Evolutionary conservation across 2,797 vertebrate species (phyloP).

Genomic region (Buphagus erythrorhynchus): DNA sequence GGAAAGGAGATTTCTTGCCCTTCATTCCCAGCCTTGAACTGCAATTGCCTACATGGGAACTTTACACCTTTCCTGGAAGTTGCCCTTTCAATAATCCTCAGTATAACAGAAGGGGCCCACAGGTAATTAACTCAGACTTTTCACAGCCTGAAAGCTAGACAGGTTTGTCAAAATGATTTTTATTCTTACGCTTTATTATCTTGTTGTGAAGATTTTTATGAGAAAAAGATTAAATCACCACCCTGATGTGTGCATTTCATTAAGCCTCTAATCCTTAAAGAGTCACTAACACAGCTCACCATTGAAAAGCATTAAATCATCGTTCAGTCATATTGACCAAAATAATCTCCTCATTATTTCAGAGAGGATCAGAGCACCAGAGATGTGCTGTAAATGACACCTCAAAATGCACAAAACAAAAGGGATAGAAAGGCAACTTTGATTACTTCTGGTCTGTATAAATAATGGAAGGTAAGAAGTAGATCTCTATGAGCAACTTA

Average conservation of each 20-base stretch:
- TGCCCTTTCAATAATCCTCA: conserved; percentile 19
- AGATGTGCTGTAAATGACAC: not conserved
- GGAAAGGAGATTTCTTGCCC: not conserved
- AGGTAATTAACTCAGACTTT: conserved; percentile 56
- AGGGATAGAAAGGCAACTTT: not conserved
- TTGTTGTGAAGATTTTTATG: conserved; percentile 73
- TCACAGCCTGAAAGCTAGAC: conserved; percentile 23
- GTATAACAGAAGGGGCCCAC: not conserved
- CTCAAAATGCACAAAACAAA: not conserved
- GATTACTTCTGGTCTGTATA: not conserved
- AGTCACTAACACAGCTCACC: conserved; percentile 68
- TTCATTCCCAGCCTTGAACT: not conserved
- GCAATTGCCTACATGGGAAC: not conserved
- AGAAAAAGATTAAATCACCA: conserved; percentile 75
- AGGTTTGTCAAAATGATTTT: conserved; percentile 73
- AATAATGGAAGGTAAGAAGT: rapidly evolving
- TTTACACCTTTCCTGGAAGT: not conserved
- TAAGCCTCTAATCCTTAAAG: conserved; percentile 75
- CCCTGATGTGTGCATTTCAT: conserved; percentile 71
- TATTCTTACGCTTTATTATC: conserved; percentile 71
- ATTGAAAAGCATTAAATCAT: conserved; percentile 70
- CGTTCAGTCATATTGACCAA: conserved; percentile 47
- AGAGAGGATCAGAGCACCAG: not conserved
- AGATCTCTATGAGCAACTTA: not conserved
- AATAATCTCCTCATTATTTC: conserved; percentile 72